Evolutionary conservation across 2,797 vertebrate genomes (phyloP), one percentile per base, ranked within the genome.

Genomic region (Propithecus deckenii): DNA sequence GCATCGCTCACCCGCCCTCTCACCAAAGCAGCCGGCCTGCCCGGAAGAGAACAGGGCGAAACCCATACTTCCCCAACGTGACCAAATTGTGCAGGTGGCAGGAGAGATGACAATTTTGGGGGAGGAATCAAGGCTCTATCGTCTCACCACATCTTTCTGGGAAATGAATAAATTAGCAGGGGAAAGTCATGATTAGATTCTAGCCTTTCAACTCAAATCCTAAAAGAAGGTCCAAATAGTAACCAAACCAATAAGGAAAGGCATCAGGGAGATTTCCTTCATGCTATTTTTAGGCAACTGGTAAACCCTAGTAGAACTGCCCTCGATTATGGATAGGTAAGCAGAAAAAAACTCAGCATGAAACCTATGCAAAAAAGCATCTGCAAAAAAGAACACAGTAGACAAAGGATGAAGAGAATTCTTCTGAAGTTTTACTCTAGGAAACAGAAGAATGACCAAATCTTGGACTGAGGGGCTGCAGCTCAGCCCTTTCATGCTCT

Each of bases 291-390:
- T 94, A 92, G 96, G 92, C 88, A 85, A 94, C 86, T 84, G 85
- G 55, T 55, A 94, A 95, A 46, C 35, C 41, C 38, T 84, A 86
- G 94, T 41, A 87, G 85, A 92, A 74, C 52, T 41, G n/a, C 55
- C 76, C 14, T 94, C 94, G 38, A 52, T 96, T 91, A 96, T 61
- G 86, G 78, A 96, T 74, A 90, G 94, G 80, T 25, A 88, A 71
- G 85, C 35, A 78, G 90, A 61, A 84, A 94, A 97, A 86, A 83
- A 74, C 81, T 74, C 97, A 95, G 96, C 90, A 92, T 92, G 96
- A 30, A 83, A 80, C 38, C 81, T 96, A 95, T 96, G 90, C 95
- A 97, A 97, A 97, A 97, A 91, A 96, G 61, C 41, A 75, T 55
- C 90, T 48, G 59, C 67, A 55, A 78, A 95, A 91, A 96, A 93